A percentile compares a stretch with the other conserved stretches of the same genome.
phyloP scores from a whole-genome alignment of 2,888 invertebrate species.

The Athalia rosae region DNA sequence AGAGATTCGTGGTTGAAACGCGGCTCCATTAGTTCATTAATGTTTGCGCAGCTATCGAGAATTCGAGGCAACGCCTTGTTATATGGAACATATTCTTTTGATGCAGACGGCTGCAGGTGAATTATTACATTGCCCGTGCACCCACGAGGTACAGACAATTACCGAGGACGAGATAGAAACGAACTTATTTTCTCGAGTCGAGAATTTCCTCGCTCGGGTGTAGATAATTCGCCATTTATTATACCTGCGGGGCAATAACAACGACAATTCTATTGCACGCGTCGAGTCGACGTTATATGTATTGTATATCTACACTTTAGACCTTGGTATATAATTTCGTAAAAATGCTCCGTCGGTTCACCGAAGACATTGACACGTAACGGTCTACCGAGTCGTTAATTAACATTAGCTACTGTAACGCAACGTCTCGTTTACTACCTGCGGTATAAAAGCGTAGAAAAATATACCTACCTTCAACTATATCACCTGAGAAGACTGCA shows the following conservation, averaged over 20 bases:
- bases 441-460: not conserved
- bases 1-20: not conserved
- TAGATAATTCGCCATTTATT: too few species aligned
- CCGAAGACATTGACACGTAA: constrained; percentile 52
- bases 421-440: not conserved
- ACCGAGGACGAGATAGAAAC: not conserved
- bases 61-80: not conserved
- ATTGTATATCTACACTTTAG: not conserved
- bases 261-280: constrained; percentile 4
- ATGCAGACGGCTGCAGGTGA: not conserved
- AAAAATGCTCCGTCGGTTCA: constrained; percentile 50
- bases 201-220: too few species aligned
- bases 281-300: too few species aligned
- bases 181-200: too few species aligned
- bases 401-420: constrained; percentile 29
- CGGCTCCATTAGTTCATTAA: too few species aligned
- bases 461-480: constrained; percentile 3
- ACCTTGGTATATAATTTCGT: constrained; percentile 50
- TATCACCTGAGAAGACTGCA: not conserved
- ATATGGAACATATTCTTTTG: not conserved
- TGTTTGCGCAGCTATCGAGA: too few species aligned
- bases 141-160: not conserved
- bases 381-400: constrained; percentile 41
- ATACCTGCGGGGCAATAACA: not conserved
- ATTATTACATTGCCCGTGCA: constrained; percentile 19